These are phyloP conservation scores for Trilocha varians DNA, from an alignment of 2,888 invertebrate genomes.

Conservation along the genomic window DNA sequence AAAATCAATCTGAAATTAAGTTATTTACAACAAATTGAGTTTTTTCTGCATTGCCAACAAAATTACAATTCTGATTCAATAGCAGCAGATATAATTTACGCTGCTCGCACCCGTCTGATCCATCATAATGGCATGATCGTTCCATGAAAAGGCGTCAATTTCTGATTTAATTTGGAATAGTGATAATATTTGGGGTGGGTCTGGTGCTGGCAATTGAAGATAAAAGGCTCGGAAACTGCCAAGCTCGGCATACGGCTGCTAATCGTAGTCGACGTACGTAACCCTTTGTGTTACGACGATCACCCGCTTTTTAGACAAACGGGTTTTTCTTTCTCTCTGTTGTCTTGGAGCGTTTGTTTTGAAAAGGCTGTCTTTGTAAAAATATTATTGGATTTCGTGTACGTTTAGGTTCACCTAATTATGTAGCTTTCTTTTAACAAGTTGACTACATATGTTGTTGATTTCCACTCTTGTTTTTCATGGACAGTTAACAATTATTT, in stretches of 20 bases:
- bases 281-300: slow-evolving; percentile 13
- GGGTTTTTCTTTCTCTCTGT: not conserved
- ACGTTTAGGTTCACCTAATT: too few species aligned
- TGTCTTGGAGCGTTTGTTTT: not conserved
- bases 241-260: slow-evolving; percentile 32
- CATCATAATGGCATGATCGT: slow-evolving; percentile 29
- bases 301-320: slow-evolving; percentile 6
- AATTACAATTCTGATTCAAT: not conserved
- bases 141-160: slow-evolving; percentile 37
- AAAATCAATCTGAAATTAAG: too few species aligned
- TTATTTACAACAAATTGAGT: too few species aligned
- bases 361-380: too few species aligned
- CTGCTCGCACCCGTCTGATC: slow-evolving; percentile 21
- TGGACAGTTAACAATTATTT: too few species aligned
- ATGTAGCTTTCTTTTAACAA: too few species aligned
- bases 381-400: too few species aligned
- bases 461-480: too few species aligned
- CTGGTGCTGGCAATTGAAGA: slow-evolving; percentile 33
- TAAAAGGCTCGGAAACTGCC: slow-evolving; percentile 42
- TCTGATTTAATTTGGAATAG: slow-evolving; percentile 40
- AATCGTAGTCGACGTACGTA: slow-evolving; percentile 1
- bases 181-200: slow-evolving; percentile 35
- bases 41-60: not conserved
- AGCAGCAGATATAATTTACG: slow-evolving; percentile 21
- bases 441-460: too few species aligned